Evolutionary conservation across 2,888 invertebrate species (phyloP), one percentile per base, ranked within the genome.

Genomic region (Tipula confusa): DNA sequence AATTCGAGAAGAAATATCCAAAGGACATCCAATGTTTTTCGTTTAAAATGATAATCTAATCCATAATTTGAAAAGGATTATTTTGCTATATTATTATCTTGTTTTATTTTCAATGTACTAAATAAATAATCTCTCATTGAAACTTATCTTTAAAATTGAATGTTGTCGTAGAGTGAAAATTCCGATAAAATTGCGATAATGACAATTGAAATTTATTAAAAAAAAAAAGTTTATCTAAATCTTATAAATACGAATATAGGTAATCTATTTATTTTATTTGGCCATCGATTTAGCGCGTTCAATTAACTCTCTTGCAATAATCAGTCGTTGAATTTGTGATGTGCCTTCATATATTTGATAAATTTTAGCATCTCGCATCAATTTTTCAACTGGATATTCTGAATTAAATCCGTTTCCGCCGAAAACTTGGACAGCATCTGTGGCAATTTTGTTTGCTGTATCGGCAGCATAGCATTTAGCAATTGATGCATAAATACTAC

Each of bases 281-380:
- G 79, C 80, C 82, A 48, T 84, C 33, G 79, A 82, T 86, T 91
- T 91, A 9, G 93, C 92, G 43, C 88, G 90, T 1, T 90, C 90
- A 28, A 93, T 87, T 24, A 94, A 86, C 85, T 92, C 92, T 85
- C 95, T 92, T 0, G 96, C 95, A 86, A 98, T 95, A 86, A 98
- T 96, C 81, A 97, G 88, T 86, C 97, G 91, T 89, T 98, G 98
- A 87, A 98, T 97, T 89, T 98, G 97, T 0, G 96, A 93, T 0
- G 97, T 98, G 84, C 98, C 98, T 89, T 98, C 97, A 87, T 98
- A 98, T 86, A 98, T 98, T 90, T 97, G 97, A 90, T 94, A 98
- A 87, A 98, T 98, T 89, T 98, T 98, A 18, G 98, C 98, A 89
- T 98, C 98, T 85, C 98, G 91, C 97, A 98, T 97, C 84, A 98